phyloP scores from a whole-genome alignment of 2,113 vertebrate species.

The Naja naja region DNA sequence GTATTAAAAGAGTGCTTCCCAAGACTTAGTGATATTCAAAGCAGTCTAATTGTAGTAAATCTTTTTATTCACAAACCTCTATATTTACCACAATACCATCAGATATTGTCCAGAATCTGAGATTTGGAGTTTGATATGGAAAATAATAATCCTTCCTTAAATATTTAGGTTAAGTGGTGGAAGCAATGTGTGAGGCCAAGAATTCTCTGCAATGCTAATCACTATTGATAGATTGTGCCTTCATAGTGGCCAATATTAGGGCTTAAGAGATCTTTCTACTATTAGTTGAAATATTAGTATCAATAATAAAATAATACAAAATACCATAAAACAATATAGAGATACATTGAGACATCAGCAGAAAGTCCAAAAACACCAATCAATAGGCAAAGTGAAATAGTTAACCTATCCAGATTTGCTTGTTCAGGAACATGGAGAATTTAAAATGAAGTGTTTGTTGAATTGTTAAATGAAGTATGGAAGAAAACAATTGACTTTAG shows the following conservation, averaged over 20 bases:
- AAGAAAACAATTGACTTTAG: not conserved
- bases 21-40: not conserved
- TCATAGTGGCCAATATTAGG: not conserved
- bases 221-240: not conserved
- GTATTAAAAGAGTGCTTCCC: not conserved
- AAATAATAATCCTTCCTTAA: not conserved
- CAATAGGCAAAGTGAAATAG: not conserved
- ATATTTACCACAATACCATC: not conserved
- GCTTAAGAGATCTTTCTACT: not conserved
- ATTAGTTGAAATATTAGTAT: not conserved
- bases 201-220: not conserved
- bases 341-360: not conserved
- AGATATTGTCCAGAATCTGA: not conserved
- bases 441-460: not conserved
- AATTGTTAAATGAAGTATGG: not conserved
- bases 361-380: not conserved
- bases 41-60: not conserved
- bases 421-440: not conserved
- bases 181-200: not conserved
- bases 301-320: not conserved
- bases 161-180: not conserved
- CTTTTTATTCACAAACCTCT: not conserved
- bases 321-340: not conserved
- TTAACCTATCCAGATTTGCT: not conserved
- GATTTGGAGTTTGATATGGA: not conserved